phyloP scores from a whole-genome alignment of 92 coral and sea anemone species.

The Phymanthus crucifer region DNA sequence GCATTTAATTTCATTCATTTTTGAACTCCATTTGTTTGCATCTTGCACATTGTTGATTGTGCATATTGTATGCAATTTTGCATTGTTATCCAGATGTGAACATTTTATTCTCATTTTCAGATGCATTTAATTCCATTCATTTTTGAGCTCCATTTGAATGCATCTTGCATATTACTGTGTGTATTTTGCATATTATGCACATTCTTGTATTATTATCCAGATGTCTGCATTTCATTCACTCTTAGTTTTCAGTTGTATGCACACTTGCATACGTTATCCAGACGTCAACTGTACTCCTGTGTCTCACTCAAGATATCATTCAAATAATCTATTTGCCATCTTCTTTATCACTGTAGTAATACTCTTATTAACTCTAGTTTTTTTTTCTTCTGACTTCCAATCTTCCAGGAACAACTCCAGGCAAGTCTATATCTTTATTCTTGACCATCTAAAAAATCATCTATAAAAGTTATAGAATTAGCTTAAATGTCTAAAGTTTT shows the following conservation, averaged over 20 bases:
- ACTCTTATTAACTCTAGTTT: background rate
- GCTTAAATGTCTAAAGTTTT: background rate
- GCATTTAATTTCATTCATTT: background rate
- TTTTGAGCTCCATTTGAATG: background rate
- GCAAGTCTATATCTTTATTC: constrained; percentile 7
- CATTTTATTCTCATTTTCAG: background rate
- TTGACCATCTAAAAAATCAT: background rate
- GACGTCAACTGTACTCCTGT: background rate
- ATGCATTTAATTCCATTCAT: background rate
- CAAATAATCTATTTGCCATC: background rate
- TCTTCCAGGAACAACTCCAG: constrained; percentile 26
- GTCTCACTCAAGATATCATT: background rate
- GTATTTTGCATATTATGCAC: background rate
- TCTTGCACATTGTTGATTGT: background rate
- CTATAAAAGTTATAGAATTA: background rate
- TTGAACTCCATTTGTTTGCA: background rate
- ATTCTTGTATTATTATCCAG: background rate
- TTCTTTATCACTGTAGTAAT: background rate
- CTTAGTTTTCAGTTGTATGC: background rate
- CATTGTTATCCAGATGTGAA: background rate
- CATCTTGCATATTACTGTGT: background rate
- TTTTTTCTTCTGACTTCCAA: constrained; percentile 15
- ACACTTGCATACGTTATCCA: background rate
- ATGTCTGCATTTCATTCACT: background rate
- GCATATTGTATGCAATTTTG: background rate